A percentile compares a stretch with the other conserved stretches of the same genome.
phyloP scores from a whole-genome alignment of 1,140 invertebrate species.

The Rhynchophorus ferrugineus region DNA sequence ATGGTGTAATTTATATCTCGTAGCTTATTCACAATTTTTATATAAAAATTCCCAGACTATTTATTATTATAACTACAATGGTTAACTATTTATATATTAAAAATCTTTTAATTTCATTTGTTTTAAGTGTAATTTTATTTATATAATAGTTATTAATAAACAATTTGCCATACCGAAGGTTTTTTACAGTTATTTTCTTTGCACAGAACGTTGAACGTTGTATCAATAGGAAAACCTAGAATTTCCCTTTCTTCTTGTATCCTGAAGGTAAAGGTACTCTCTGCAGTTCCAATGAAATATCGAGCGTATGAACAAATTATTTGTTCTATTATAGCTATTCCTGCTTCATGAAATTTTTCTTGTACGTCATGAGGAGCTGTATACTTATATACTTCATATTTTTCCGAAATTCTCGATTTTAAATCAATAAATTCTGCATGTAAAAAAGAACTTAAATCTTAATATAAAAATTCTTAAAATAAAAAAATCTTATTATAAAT shows the following conservation, averaged over 20 bases:
- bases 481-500: too few relatives aligned
- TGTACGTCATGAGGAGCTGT: conserved; percentile 41
- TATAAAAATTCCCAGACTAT: too few relatives aligned
- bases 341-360: conserved; percentile 69
- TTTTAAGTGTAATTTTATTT: background rate
- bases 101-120: too few relatives aligned
- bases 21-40: too few relatives aligned
- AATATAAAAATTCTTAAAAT: too few relatives aligned
- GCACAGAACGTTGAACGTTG: conserved; percentile 89
- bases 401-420: conserved; percentile 25
- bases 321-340: conserved; percentile 91
- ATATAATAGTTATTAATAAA: conserved; percentile 34
- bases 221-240: conserved; percentile 68
- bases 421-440: conserved; percentile 18
- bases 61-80: too few relatives aligned
- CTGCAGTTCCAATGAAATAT: conserved; percentile 84
- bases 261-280: conserved; percentile 92
- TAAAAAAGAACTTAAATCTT: conserved; percentile 1
- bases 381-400: conserved; percentile 46
- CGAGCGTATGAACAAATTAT: conserved; percentile 85
- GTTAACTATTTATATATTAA: too few relatives aligned
- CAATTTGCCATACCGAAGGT: conserved; percentile 46
- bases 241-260: conserved; percentile 98
- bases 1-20: too few relatives aligned
- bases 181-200: conserved; percentile 42